Evolutionary conservation across 2,797 vertebrate species (phyloP), one percentile per base, ranked within the genome.

Genomic region (Erithacus rubecula): DNA sequence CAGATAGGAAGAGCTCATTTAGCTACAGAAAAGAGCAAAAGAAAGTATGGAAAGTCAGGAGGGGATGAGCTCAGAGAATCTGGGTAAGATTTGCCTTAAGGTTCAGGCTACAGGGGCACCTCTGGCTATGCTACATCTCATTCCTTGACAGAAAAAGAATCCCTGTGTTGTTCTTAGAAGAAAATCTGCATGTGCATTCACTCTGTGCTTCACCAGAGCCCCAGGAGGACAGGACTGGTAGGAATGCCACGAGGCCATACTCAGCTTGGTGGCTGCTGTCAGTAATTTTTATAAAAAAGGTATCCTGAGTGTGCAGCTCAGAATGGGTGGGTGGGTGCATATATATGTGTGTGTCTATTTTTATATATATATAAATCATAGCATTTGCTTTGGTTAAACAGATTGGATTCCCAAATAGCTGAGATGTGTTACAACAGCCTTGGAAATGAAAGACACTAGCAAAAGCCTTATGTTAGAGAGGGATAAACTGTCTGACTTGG

Each of bases 401-500:
- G 89, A 78, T 68, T 87, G 79, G 30, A 14, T 93, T 95, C 71
- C 39, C 34, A 85, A 83, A 87, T 68, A 93, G 65, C 46, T 71
- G 64, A 52, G 93, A 89, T 60, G 78, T 87, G 52, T 93, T 94
- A 87, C 56, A 84, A 77, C 78, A 87, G 76, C 72, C 78, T 59
- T 91, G 64, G 68, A 93, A 83, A 83, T 39, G 70, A 94, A 85
- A 85, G 39, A 24, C 56, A 17, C 37, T 92, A 70, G 84, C n/a
- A 76, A 89, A 82, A 92, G 24, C 62, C 49, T 77, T 85, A 52
- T 87, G 64, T 46, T 91, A 74, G 75, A 63, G 24, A 58, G 41
- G 37, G 5, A 20, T 53, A 69, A 84, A 23, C 36, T 60, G 44
- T 43, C 65, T 81, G 91, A 88, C 46, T 86, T 88, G 49, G 51